Evolutionary conservation across 2,888 invertebrate species (phyloP), one percentile per base, ranked within the genome.

Genomic region (Tiphia femorata): DNA sequence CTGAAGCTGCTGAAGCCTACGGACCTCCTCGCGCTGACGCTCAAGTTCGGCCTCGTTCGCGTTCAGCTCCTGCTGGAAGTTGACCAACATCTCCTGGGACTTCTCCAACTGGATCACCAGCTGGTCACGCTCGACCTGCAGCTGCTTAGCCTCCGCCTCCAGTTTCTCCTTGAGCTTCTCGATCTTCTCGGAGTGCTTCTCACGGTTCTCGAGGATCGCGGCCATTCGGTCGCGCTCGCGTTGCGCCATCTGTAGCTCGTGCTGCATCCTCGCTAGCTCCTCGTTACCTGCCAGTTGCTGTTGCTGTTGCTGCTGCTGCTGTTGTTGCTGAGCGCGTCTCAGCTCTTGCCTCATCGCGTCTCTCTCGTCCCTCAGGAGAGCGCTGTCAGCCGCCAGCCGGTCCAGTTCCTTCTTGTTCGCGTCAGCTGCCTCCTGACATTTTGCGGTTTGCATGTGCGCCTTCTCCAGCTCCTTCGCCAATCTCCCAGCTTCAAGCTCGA

Each of bases 1-100:
- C 62, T 80, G 81, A 23, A 84, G 77, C 37, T 80, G 81, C 62
- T 85, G 93, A 70, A 94, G 82, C 72, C 92, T 88, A 46, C 91
- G 89, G 1, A 92, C 89, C 84, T 95, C 95, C 66, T 92, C 91
- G 54, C 91, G 89, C 73, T 93, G 92, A 76, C 91, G 90, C 77
- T 94, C 93, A 61, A 94, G 84, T 79, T 94, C 95, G 37, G 90
- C 87, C 84, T 95, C 95, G 68, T 93, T 92, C 66, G 92, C 89
- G 67, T 93, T 94, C 46, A 96, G 83, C 79, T 96, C 95, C 80
- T 95, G 92, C 82, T 95, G 96, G 92, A 96, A 95, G 84, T 95
- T 95, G 84, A 95, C 92, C 55, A 96, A 85, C 90, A 96, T 95
- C 72, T 95, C 95, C 82, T 96, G 96, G 35, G 94, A 95, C 85